These are phyloP conservation scores for Ethmia dodecea DNA, from an alignment of 2,888 invertebrate genomes.

Conservation along the genomic window DNA sequence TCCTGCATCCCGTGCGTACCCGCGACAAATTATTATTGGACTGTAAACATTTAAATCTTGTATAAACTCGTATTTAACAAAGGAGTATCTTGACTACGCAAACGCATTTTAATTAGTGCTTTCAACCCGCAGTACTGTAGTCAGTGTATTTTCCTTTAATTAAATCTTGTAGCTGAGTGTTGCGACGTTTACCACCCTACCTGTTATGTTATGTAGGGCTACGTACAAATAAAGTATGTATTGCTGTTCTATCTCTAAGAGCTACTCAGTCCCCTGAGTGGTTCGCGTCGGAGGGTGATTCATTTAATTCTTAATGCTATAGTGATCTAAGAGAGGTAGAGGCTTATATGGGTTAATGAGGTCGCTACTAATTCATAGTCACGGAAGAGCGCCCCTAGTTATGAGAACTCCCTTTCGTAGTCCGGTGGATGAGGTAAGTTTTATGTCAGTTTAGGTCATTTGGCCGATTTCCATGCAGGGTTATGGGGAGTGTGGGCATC, in stretches of 20 bases:
- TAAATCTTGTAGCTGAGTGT: conserved; percentile 5
- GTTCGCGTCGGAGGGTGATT: conserved; percentile 33
- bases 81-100: neutral
- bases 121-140: conserved; percentile 3
- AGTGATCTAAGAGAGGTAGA: conserved; percentile 49
- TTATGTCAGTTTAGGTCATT: conserved; percentile 4
- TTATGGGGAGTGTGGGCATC: too few species aligned
- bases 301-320: conserved; percentile 64
- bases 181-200: neutral
- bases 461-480: too few species aligned
- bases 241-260: conserved; percentile 1
- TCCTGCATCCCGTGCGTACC: too few species aligned
- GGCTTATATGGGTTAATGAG: conserved; percentile 69
- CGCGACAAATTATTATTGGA: too few species aligned
- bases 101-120: conserved; percentile 6
- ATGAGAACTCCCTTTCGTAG: conserved; percentile 43
- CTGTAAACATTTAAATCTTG: too few species aligned
- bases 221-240: conserved; percentile 5
- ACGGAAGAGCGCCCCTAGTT: conserved; percentile 45
- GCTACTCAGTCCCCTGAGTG: conserved; percentile 2
- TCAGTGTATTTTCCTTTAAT: conserved; percentile 7
- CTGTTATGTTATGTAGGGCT: neutral
- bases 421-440: conserved; percentile 27
- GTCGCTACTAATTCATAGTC: conserved; percentile 63
- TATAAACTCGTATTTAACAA: neutral